phyloP scores from a whole-genome alignment of 2,888 invertebrate species.

The Cheilosia vernalis region DNA sequence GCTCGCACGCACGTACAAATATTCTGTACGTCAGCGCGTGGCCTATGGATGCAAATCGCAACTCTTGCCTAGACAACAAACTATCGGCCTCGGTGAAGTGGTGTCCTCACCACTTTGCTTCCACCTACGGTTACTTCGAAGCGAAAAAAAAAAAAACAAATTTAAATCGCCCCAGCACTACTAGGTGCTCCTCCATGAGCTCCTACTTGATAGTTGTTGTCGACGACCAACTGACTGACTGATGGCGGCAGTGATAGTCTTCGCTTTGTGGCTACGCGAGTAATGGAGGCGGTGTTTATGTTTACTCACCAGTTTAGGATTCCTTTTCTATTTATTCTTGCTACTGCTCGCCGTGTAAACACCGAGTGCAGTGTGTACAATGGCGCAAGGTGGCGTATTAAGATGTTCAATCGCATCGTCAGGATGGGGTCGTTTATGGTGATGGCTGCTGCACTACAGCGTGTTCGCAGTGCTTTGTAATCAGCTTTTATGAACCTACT shows the following conservation, averaged over 20 bases:
- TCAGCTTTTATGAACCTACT: slow-evolving; percentile 59
- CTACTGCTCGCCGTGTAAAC: slow-evolving; percentile 61
- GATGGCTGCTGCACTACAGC: slow-evolving; percentile 37
- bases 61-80: slow-evolving; percentile 42
- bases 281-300: slow-evolving; percentile 69
- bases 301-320: slow-evolving; percentile 67
- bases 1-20: slow-evolving; percentile 25
- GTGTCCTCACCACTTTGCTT: slow-evolving; percentile 55
- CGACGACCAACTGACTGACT: slow-evolving; percentile 61
- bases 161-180: slow-evolving; percentile 21
- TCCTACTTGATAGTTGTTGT: slow-evolving; percentile 31
- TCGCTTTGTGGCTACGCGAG: slow-evolving; percentile 48
- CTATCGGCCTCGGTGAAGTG: slow-evolving; percentile 39
- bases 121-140: slow-evolving; percentile 50
- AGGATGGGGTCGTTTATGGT: slow-evolving; percentile 40
- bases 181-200: slow-evolving; percentile 33
- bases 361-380: slow-evolving; percentile 55
- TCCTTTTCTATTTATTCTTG: slow-evolving; percentile 66
- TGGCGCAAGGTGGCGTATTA: slow-evolving; percentile 63
- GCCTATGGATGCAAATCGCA: slow-evolving; percentile 66
- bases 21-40: slow-evolving; percentile 28
- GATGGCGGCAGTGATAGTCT: slow-evolving; percentile 63
- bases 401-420: slow-evolving; percentile 49
- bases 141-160: slow-evolving; percentile 11
- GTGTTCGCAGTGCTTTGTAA: slow-evolving; percentile 54